Evolutionary conservation across 2,797 vertebrate genomes (phyloP).

Genomic region (Podarcis siculus): DNA sequence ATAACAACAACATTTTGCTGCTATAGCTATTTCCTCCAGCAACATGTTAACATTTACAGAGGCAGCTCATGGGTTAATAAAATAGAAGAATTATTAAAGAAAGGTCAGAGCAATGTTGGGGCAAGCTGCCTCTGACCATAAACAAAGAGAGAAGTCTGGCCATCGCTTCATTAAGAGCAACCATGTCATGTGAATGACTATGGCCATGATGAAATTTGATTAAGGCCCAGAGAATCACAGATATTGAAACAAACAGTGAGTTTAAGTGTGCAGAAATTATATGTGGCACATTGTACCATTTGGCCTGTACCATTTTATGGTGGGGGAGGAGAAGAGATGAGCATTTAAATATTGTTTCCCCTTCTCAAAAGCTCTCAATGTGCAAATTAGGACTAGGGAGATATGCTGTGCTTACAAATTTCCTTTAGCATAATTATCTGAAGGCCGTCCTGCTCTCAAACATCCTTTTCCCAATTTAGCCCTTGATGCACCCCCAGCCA

Average conservation of each 20-base stretch:
- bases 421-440: no score
- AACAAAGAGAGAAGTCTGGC: neutral
- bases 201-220: neutral
- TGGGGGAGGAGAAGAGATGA: neutral
- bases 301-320: neutral
- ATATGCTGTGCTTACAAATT: neutral
- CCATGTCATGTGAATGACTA: fast-evolving
- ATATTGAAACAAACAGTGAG: neutral
- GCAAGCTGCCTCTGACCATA: neutral
- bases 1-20: neutral
- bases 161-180: neutral
- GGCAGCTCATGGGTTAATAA: no score
- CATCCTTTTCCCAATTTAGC: neutral
- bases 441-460: neutral
- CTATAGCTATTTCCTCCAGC: neutral
- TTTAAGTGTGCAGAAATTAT: neutral
- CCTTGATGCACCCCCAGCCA: neutral
- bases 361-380: no score
- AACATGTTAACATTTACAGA: no score
- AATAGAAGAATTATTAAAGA: neutral
- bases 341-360: neutral
- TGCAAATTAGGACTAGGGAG: neutral
- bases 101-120: neutral
- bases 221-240: neutral
- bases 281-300: neutral